Conservation (phyloP, 2,797 vertebrate species). For the Gorsachius magnificus region DNA sequence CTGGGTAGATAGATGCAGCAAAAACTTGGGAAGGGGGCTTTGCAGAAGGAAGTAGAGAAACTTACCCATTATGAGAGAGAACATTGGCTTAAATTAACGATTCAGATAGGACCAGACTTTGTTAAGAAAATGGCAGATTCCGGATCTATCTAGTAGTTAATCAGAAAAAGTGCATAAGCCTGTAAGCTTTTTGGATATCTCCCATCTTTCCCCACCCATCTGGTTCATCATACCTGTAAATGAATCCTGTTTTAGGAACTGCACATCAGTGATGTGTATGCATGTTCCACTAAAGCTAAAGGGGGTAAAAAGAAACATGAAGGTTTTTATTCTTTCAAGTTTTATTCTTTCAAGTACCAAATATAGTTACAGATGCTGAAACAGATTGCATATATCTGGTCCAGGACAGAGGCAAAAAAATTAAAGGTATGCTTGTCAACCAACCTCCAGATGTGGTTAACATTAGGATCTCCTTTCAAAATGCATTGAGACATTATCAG, state of each 20-base stretch:
- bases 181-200: background rate
- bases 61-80: background rate
- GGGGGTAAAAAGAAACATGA: background rate
- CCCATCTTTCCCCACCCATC: background rate
- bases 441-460: background rate
- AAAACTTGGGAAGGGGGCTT: background rate
- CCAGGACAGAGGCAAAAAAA: background rate
- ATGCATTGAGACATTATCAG: background rate
- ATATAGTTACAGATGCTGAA: background rate
- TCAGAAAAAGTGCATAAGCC: background rate
- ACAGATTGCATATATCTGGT: background rate
- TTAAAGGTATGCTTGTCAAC: background rate
- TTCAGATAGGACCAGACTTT: background rate
- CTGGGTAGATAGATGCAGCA: background rate
- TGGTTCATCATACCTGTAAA: background rate
- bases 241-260: background rate
- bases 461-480: background rate
- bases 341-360: slow-evolving; percentile 5
- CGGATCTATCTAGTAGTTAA: background rate
- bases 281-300: background rate
- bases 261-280: background rate
- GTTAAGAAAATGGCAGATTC: background rate
- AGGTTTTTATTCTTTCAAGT: background rate
- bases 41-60: background rate
- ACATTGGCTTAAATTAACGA: background rate